Base-by-base conservation (phyloP, 1,140 invertebrate species). In the Euschistus heros region DNA sequence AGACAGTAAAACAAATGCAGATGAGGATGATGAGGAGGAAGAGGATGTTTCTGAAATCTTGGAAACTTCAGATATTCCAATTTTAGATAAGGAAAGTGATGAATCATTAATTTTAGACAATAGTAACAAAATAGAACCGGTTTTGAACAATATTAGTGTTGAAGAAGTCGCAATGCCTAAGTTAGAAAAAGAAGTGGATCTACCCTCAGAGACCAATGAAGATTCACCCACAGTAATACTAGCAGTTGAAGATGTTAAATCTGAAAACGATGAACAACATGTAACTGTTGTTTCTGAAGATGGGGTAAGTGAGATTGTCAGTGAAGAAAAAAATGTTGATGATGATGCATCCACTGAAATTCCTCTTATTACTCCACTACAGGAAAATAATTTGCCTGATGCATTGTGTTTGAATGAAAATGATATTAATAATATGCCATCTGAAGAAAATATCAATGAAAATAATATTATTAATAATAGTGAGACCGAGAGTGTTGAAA, bases 181-280 rank as follows among this genome's bases (percentile, higher is more conserved):
- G 42, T 26, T 44, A n/a, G 37, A 62, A 62, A 62, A 42, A 27
- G 30, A 62, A 62, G 44, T 46, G 14, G 37, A 47, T 30, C 8
- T 17, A 30, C 59, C 27, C 59, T 61, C 30, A 26, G 30, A 61
- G 37, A 37, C 17, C 27, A 37, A 27, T 13, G n/a, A 50, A 50
- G 4, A 18, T 50, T 20, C 6, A 20, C 20, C n/a, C 17, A 50
- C n/a, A 50, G 20, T 6, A 7, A 50, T n/a, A 50, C n/a, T n/a
- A 50, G 47, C 10, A 8, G 4, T 47, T 15, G 7, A 18, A 50
- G 47, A 18, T n/a, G 20, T 50, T 18, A 17, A 50, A 13, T 50
- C 47, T 20, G n/a, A 50, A 50, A 50, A 50, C 33, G 47, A n/a
- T 50, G 10, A 1, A 6, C 6, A 18, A 50, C n/a, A 8, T 50